Evolutionary conservation across 1,140 invertebrate species (phyloP), one percentile per base, ranked within the genome.

Genomic region (Zaprionus africanus): DNA sequence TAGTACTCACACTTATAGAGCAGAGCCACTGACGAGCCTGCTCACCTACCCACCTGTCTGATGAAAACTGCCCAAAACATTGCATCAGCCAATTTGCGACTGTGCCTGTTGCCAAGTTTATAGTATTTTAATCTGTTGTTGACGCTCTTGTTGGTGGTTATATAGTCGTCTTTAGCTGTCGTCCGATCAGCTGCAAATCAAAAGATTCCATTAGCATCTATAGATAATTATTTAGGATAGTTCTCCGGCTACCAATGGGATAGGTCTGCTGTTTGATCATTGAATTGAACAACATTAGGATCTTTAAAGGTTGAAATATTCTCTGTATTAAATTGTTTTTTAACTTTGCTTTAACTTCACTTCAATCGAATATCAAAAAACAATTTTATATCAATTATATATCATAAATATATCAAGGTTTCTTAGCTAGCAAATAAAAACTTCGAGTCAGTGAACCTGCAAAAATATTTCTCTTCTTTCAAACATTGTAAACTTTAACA

Each of bases 81-180:
- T 92, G 90, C 90, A 92, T 92, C 90, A 92, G 90, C 90, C 90
- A 85, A 82, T 87, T 80, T 34, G 38, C 51, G 15, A 15, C 13
- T 73, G n/a, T 76, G 84, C 81, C 82, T 67, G 81, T 78, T 73
- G 64, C 56, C 57, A 61, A 58, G 38, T 77, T 82, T 63, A 73
- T 79, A 58, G 67, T 70, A 82, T 82, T 71, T 76, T 57, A 79
- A 90, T 81, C 41, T 54, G 24, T 57, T 70, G 24, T 41, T 75
- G 57, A 71, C 79, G 46, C 38, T 54, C 59, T 71, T 61, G 17
- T 49, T 59, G 36, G 51, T 67, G 19, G 1, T 24, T 71, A 63
- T 82, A 81, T 87, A 78, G 56, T 34, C 46, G 19, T 41, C 24
- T 19, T 43, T 43, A 43, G 41, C 41, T 43, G 19, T 19, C 41